Evolutionary conservation across 2,888 invertebrate species (phyloP).

Genomic region (Ochropleura leucogaster): DNA sequence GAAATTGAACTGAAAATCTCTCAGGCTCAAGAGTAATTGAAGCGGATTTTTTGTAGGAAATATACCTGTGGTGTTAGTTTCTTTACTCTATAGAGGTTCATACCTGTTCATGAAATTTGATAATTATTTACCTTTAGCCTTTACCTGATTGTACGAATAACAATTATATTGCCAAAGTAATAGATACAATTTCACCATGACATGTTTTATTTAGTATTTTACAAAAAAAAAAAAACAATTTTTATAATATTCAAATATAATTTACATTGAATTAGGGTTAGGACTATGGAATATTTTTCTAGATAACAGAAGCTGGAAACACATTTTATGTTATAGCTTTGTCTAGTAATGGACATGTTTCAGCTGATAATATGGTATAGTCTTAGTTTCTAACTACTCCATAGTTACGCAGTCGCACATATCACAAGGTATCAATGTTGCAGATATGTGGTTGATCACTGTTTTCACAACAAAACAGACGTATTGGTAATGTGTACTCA

Average conservation of each 20-base stretch:
- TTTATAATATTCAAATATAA: too few relatives aligned
- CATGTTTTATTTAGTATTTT: not conserved
- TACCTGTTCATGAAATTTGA: not conserved
- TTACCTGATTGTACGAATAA: not conserved
- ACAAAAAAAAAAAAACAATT: too few relatives aligned
- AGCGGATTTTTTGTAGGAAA: not conserved
- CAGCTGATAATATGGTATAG: not conserved
- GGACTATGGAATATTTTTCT: not conserved
- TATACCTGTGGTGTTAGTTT: not conserved
- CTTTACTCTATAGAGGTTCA: not conserved
- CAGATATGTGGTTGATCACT: not conserved
- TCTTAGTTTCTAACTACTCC: not conserved
- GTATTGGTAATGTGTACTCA: not conserved
- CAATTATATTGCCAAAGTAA: not conserved
- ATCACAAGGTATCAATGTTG: not conserved
- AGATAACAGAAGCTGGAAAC: not conserved
- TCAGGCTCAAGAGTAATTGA: slow-evolving; percentile 1
- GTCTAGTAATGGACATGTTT: not conserved
- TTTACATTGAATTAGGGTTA: not conserved
- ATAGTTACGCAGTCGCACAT: not conserved
- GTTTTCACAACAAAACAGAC: not conserved
- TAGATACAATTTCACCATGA: not conserved
- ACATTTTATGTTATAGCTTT: not conserved
- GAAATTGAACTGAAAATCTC: slow-evolving; percentile 63
- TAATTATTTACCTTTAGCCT: not conserved